phyloP scores from a whole-genome alignment of 2,113 vertebrate species.

The Morone saxatilis region DNA sequence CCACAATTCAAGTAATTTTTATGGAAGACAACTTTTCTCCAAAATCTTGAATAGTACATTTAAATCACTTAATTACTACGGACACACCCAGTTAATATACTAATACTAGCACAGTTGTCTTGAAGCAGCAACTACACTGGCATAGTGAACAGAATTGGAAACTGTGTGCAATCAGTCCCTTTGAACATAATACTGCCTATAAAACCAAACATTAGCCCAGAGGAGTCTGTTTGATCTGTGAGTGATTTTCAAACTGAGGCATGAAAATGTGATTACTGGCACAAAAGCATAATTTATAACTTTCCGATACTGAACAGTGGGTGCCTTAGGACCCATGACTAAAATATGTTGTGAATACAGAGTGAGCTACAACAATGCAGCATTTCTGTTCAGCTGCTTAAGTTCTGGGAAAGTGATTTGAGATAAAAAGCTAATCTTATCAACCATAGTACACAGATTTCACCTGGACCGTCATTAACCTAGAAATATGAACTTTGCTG shows the following conservation, averaged over 20 bases:
- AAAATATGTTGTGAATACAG: background rate
- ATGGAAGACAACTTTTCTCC: slow-evolving; percentile 8
- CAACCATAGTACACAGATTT: slow-evolving; percentile 4
- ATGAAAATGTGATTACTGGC: slow-evolving; percentile 11
- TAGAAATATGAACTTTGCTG: background rate
- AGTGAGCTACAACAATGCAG: background rate
- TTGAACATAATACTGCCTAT: slow-evolving; percentile 18
- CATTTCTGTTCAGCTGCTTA: background rate
- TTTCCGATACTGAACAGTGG: slow-evolving; percentile 25
- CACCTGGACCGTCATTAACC: background rate
- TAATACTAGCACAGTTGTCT: slow-evolving; percentile 15
- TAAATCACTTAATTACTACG: slow-evolving; percentile 8
- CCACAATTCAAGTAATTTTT: slow-evolving; percentile 32
- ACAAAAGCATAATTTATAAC: background rate
- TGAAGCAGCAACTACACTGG: slow-evolving; percentile 44
- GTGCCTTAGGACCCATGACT: slow-evolving; percentile 4
- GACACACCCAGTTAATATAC: background rate
- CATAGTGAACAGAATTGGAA: background rate
- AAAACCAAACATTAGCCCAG: background rate
- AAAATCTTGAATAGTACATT: slow-evolving; percentile 8
- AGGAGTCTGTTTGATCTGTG: background rate
- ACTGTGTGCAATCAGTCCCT: slow-evolving; percentile 29
- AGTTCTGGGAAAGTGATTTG: background rate
- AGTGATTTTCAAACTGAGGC: slow-evolving; percentile 5
- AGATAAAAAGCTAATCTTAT: background rate